Percentiles rank a stretch among this genome's conserved stretches.
These are phyloP conservation scores for Nasonia vitripennis DNA, from an alignment of 1,140 invertebrate species.

Conservation along the genomic window DNA sequence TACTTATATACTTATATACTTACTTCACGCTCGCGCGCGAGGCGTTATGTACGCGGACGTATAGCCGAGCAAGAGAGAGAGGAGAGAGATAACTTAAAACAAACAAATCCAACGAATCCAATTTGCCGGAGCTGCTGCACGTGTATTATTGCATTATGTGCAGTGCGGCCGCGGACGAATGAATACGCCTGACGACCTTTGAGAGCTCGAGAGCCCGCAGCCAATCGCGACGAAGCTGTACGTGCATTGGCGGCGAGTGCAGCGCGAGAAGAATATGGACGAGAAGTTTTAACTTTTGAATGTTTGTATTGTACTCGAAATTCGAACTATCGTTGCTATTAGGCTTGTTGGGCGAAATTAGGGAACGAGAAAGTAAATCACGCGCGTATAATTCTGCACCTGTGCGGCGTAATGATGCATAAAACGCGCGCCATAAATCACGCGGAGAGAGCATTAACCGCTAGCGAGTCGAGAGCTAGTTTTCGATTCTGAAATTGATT, in stretches of 20 bases:
- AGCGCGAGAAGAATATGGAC: not conserved
- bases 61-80: not conserved
- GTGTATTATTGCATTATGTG: slow-evolving; percentile 25
- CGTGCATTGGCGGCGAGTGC: not conserved
- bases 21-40: not conserved
- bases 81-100: slow-evolving; percentile 59
- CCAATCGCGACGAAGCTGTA: not conserved
- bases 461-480: not conserved
- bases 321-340: not conserved
- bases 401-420: slow-evolving; percentile 36
- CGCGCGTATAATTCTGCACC: slow-evolving; percentile 35
- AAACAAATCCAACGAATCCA: slow-evolving; percentile 67
- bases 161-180: slow-evolving; percentile 1
- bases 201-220: not conserved
- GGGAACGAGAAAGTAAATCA: slow-evolving; percentile 5
- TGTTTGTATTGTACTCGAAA: not conserved
- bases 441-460: not conserved
- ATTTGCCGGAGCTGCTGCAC: slow-evolving; percentile 55
- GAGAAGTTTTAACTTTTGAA: not conserved
- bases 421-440: slow-evolving; percentile 32
- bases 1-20: not conserved
- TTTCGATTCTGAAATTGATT: slow-evolving; percentile 6
- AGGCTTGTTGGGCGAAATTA: slow-evolving; percentile 20
- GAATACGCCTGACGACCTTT: not conserved
- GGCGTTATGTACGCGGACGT: no score